Evolutionary conservation across 2,113 vertebrate species (phyloP), one percentile per base, ranked within the genome.

Genomic region (Scartelaos histophorus): DNA sequence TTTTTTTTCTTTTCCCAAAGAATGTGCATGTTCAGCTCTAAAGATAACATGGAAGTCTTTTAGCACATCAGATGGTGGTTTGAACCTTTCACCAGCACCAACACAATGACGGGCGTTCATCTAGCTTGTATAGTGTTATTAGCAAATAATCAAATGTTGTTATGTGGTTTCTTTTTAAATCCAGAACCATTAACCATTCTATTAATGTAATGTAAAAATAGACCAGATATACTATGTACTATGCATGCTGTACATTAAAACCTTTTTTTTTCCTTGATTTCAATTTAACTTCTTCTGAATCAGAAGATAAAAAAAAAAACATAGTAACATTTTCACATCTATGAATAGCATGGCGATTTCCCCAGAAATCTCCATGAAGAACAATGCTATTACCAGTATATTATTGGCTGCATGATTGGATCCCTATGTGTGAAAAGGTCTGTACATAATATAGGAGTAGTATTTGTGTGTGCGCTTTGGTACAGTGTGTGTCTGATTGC

Each of bases 401-500:
- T 73, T 51, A 67, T 22, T 73, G 46, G 73, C 15, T 66, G 62
- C 74, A 64, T 73, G 66, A 38, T 70, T 45, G 19, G 53, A 49
- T 61, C 56, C 17, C 47, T 67, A n/a, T 21, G 38, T 60, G 51
- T 74, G 65, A 43, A 64, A 43, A 61, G 49, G 60, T 69, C 47
- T 70, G 17, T 35, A 54, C 72, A 56, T 60, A 61, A 21, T 67
- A 29, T 51, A 43, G 57, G 73, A 74, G 82, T 57, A 51, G 51
- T 11, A 35, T 73, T 43, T 74, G 51, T 69, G 45, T 45, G 12
- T 75, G 53, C 65, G 58, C 74, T 54, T 74, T 61, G 56, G 43
- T 21, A 35, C 43, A 58, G 29, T 78, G 58, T 71, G 65, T 65
- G 72, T 81, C n/a, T 90, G 86, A 84, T 86, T 90, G 84, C 82